These are phyloP conservation scores for Addax nasomaculatus DNA, from an alignment of 2,113 vertebrate genomes.

Conservation along the genomic window DNA sequence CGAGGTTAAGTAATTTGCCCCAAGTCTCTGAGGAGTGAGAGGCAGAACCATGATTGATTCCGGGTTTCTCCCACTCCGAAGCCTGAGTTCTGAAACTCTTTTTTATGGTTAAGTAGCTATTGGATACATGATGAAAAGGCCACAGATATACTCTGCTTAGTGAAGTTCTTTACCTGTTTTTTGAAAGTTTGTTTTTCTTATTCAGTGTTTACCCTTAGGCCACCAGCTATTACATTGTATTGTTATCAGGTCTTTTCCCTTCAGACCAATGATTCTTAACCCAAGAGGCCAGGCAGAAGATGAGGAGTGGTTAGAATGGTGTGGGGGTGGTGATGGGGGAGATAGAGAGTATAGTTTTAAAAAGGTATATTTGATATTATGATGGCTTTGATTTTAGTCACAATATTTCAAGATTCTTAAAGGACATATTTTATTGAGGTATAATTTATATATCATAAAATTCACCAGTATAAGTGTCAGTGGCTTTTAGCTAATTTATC, in stretches of 20 bases:
- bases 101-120: slow-evolving; percentile 30
- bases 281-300: not conserved
- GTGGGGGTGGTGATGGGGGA: too few relatives aligned
- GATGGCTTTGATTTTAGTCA: slow-evolving; percentile 33
- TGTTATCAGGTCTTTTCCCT: not conserved
- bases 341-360: not conserved
- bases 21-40: not conserved
- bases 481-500: slow-evolving; percentile 36
- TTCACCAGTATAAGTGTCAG: not conserved
- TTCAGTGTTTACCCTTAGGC: not conserved
- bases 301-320: not conserved
- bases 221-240: slow-evolving; percentile 26
- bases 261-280: not conserved
- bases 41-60: slow-evolving; percentile 1
- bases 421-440: slow-evolving; percentile 8
- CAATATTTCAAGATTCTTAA: slow-evolving; percentile 30
- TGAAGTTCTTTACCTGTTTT: slow-evolving; percentile 23
- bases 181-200: slow-evolving; percentile 8
- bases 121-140: not conserved
- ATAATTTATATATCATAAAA: slow-evolving; percentile 6
- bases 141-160: not conserved
- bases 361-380: slow-evolving; percentile 9
- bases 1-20: not conserved
- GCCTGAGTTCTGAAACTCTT: slow-evolving; percentile 2
- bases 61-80: not conserved